Evolutionary conservation across 1,140 invertebrate species (phyloP).

Genomic region (Wasmannia auropunctata): DNA sequence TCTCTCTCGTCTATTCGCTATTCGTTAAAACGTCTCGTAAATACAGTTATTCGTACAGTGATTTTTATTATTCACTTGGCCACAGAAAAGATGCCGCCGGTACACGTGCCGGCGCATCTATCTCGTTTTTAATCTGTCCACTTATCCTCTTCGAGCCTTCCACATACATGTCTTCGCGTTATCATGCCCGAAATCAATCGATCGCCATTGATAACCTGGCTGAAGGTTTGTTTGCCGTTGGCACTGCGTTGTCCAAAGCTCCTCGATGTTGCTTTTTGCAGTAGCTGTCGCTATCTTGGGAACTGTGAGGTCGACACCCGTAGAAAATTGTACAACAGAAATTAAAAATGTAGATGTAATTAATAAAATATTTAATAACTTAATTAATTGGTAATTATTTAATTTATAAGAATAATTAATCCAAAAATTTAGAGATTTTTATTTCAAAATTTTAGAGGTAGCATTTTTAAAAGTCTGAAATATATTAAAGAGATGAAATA

Average conservation of each 20-base stretch:
- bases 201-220: conserved; percentile 23
- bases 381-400: not conserved
- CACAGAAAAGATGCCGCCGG: not conserved
- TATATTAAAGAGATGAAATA: conserved; percentile 1
- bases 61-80: not conserved
- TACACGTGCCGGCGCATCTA: conserved; percentile 30
- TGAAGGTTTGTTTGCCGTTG: conserved; percentile 34
- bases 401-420: not conserved
- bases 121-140: conserved; percentile 54
- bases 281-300: conserved; percentile 11
- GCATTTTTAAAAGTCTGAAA: not conserved
- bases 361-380: not conserved
- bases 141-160: not conserved
- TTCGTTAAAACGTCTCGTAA: not conserved
- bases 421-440: not conserved
- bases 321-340: not conserved
- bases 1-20: not conserved
- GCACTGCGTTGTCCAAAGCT: not conserved
- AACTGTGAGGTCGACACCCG: not conserved
- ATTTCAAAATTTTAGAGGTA: not conserved
- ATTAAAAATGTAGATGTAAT: not conserved
- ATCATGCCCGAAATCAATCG: conserved; percentile 56
- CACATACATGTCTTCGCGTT: conserved; percentile 28
- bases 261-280: conserved; percentile 17
- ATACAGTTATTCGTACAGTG: not conserved